These are phyloP conservation scores for Orchestes rusci DNA, from an alignment of 2,888 invertebrate species.

Conservation along the genomic window DNA sequence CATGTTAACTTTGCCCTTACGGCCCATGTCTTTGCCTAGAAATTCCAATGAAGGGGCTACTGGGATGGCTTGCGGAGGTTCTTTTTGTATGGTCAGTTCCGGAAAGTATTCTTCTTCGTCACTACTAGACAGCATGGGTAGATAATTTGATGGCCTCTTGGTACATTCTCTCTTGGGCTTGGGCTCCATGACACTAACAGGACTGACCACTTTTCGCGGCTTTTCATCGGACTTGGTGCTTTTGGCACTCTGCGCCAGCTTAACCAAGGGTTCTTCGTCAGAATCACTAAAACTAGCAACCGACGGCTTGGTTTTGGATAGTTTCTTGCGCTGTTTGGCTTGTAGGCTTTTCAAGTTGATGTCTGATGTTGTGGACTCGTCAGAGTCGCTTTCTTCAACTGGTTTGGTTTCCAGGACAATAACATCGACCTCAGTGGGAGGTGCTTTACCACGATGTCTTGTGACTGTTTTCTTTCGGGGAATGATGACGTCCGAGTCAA, in stretches of 20 bases:
- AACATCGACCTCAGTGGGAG: not conserved
- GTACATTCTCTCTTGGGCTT: slow-evolving; percentile 42
- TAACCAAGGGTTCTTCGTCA: slow-evolving; percentile 58
- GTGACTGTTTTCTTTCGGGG: slow-evolving; percentile 33
- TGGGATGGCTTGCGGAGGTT: slow-evolving; percentile 9
- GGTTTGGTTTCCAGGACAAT: not conserved
- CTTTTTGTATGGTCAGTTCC: slow-evolving; percentile 22
- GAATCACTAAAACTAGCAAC: slow-evolving; percentile 50
- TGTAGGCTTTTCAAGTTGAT: slow-evolving; percentile 29
- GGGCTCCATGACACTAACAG: slow-evolving; percentile 20
- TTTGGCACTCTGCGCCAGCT: slow-evolving; percentile 40
- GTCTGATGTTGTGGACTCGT: slow-evolving; percentile 33
- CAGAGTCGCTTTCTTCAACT: slow-evolving; percentile 27
- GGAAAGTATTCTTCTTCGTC: slow-evolving; percentile 42
- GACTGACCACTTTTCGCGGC: slow-evolving; percentile 11
- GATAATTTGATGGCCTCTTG: slow-evolving; percentile 40
- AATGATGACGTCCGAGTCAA: slow-evolving; percentile 28
- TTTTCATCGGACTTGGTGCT: slow-evolving; percentile 10
- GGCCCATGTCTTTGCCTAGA: slow-evolving; percentile 39
- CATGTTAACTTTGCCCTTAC: slow-evolving; percentile 52
- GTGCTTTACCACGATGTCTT: slow-evolving; percentile 15
- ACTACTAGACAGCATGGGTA: slow-evolving; percentile 40
- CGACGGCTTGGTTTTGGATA: slow-evolving; percentile 29
- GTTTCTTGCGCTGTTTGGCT: slow-evolving; percentile 30
- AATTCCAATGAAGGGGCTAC: slow-evolving; percentile 38